Evolutionary conservation across 2,888 invertebrate species (phyloP).

Genomic region (Metacarcinus magister): DNA sequence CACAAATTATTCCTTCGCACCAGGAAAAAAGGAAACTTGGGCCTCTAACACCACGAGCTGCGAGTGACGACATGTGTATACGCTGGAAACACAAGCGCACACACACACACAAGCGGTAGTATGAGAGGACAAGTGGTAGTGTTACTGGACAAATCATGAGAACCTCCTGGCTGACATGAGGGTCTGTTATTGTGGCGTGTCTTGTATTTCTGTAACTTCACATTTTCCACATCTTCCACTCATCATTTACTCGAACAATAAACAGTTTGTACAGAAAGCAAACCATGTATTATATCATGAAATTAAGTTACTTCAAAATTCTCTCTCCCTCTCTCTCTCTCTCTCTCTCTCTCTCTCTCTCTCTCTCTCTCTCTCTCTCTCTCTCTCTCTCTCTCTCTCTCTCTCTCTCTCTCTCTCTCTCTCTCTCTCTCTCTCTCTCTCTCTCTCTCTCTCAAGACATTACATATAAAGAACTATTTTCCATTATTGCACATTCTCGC

Average conservation of each 20-base stretch:
- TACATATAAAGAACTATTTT: background rate
- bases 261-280: background rate
- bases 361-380: constrained; percentile 60
- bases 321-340: constrained; percentile 58
- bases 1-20: constrained; percentile 27
- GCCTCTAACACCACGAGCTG: background rate
- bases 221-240: background rate
- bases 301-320: background rate
- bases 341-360: constrained; percentile 54
- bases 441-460: background rate
- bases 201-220: background rate
- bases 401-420: constrained; percentile 55
- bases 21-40: background rate
- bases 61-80: background rate
- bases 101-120: constrained; percentile 26
- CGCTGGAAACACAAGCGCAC: background rate
- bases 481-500: background rate
- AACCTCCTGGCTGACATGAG: background rate
- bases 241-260: background rate
- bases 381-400: constrained; percentile 54
- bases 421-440: constrained; percentile 54
- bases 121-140: background rate
- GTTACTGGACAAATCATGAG: background rate
- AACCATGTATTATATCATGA: background rate
- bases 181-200: background rate